Evolutionary conservation across 2,113 vertebrate species (phyloP).

Genomic region (Vulpes ferrilata): DNA sequence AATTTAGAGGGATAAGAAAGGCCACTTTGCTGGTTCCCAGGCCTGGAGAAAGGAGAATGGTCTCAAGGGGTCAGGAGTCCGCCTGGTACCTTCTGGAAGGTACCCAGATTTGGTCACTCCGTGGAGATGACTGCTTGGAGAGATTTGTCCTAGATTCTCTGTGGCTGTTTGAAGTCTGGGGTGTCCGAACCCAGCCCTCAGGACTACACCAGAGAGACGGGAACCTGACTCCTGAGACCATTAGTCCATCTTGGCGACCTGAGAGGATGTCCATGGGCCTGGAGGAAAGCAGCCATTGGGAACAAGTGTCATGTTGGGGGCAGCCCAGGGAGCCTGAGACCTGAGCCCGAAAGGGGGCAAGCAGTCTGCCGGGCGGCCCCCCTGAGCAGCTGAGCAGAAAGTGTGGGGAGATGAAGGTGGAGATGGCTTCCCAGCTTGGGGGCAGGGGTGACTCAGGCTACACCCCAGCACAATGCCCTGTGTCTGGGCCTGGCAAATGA

Average conservation of each 20-base stretch:
- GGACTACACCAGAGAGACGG: not conserved
- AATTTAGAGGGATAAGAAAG: not conserved
- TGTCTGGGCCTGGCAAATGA: not conserved
- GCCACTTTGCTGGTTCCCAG: not conserved
- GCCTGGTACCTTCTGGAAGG: not conserved
- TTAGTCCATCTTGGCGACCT: rapidly evolving
- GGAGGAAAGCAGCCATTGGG: not conserved
- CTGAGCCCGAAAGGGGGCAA: not conserved
- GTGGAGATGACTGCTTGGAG: not conserved
- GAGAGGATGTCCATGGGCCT: not conserved
- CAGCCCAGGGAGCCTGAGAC: not conserved
- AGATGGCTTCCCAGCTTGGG: not conserved
- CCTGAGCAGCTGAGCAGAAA: not conserved
- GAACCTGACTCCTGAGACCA: not conserved
- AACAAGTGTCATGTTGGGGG: rapidly evolving
- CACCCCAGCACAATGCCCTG: not conserved
- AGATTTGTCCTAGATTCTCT: not conserved
- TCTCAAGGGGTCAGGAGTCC: not conserved
- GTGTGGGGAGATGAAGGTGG: not conserved
- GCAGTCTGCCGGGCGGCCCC: rapidly evolving
- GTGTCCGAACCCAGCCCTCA: not conserved
- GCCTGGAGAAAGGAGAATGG: not conserved
- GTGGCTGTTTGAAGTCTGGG: not conserved
- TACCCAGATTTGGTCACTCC: not conserved
- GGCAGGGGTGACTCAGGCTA: not conserved